Conservation (phyloP, 2,797 vertebrate genomes). For the Notoglanidium macrostoma region DNA sequence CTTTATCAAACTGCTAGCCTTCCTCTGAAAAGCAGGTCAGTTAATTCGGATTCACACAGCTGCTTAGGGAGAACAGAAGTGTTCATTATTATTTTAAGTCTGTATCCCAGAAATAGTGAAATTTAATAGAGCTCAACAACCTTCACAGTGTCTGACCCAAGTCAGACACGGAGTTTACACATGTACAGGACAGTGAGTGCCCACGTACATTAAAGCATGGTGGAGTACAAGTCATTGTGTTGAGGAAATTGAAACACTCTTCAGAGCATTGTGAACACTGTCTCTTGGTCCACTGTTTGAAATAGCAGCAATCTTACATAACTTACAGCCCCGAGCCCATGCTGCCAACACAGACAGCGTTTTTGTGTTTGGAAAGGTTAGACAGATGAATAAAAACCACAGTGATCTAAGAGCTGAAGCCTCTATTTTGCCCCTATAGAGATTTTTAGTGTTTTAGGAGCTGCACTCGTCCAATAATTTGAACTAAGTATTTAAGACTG, state of each 20-base stretch:
- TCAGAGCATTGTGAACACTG: slow-evolving; percentile 32
- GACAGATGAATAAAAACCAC: slow-evolving; percentile 27
- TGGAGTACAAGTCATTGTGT: background rate
- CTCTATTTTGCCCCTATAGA: background rate
- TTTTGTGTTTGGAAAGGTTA: slow-evolving; percentile 32
- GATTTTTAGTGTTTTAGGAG: no score
- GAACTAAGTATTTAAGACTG: background rate
- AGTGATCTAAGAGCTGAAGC: background rate
- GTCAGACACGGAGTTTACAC: slow-evolving; percentile 14
- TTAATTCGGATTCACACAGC: slow-evolving; percentile 57
- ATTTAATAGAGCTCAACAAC: slow-evolving; percentile 11
- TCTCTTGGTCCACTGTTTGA: slow-evolving; percentile 31
- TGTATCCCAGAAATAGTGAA: slow-evolving; percentile 38
- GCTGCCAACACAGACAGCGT: slow-evolving; percentile 50
- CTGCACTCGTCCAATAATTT: background rate
- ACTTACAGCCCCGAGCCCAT: slow-evolving; percentile 47
- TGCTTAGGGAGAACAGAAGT: slow-evolving; percentile 43
- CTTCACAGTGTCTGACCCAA: background rate
- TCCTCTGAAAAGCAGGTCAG: slow-evolving; percentile 53
- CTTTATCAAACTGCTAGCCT: slow-evolving; percentile 37
- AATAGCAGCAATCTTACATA: slow-evolving; percentile 58
- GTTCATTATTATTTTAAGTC: slow-evolving; percentile 46
- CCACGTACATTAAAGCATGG: background rate
- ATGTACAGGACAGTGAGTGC: background rate
- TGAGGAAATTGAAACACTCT: slow-evolving; percentile 26